A percentile compares a stretch with the other conserved stretches of the same genome.
Conservation (phyloP, 2,797 vertebrate genomes). For the Pseudocheirus occidentalis region DNA sequence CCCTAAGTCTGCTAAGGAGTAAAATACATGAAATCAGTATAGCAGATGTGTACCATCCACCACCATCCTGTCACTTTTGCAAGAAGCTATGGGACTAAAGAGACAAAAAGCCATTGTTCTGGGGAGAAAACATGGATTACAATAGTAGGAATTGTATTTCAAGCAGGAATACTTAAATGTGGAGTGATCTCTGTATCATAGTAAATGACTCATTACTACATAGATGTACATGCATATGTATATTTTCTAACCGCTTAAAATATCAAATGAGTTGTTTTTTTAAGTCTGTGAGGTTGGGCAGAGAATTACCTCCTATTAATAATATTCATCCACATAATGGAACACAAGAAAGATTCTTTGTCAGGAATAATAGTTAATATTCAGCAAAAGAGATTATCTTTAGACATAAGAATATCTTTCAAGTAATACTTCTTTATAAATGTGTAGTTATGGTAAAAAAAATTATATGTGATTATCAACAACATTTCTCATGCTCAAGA, state of each 20-base stretch:
- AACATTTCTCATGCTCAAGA: neutral
- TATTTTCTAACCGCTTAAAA: neutral
- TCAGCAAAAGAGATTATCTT: neutral
- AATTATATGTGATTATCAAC: neutral
- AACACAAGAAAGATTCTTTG: neutral
- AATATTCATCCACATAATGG: neutral
- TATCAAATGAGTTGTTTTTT: neutral
- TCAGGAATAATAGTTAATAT: neutral
- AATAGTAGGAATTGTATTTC: neutral
- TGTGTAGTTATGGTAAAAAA: neutral
- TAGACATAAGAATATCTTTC: neutral
- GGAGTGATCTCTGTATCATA: neutral
- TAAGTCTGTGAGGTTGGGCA: neutral
- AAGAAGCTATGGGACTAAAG: neutral
- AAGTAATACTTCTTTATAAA: neutral
- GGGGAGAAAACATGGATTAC: neutral
- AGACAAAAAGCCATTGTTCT: neutral
- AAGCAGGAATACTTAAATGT: neutral
- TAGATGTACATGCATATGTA: neutral
- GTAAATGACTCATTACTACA: neutral
- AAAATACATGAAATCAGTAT: constrained; percentile 31
- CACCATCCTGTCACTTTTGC: constrained; percentile 6
- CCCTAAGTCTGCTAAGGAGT: constrained; percentile 13
- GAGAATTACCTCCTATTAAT: neutral
- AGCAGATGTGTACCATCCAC: neutral